These are phyloP conservation scores for Zele albiditarsus DNA, from an alignment of 2,888 invertebrate genomes.

Conservation along the genomic window DNA sequence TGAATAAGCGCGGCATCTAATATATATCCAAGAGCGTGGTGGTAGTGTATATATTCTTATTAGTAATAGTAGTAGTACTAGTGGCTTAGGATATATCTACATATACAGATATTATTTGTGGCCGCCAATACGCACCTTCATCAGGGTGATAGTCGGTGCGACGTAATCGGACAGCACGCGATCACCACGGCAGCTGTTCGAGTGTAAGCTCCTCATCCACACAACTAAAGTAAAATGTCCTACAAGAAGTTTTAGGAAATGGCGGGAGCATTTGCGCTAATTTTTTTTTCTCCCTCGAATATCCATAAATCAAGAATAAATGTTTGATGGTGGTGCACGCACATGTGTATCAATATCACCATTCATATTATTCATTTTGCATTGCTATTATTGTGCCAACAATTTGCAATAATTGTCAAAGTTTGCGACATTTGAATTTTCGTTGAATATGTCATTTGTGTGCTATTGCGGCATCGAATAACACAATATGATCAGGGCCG, in stretches of 20 bases:
- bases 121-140: conserved; percentile 43
- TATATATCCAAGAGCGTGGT: conserved; percentile 22
- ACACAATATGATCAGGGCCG: conserved; percentile 59
- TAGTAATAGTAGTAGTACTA: not conserved
- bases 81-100: not conserved
- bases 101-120: conserved; percentile 46
- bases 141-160: conserved; percentile 55
- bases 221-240: conserved; percentile 20
- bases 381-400: not conserved
- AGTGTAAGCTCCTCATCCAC: conserved; percentile 49
- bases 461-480: conserved; percentile 57
- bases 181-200: conserved; percentile 64
- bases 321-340: not conserved
- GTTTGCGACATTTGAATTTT: conserved; percentile 27
- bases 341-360: not conserved
- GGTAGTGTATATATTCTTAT: conserved; percentile 48
- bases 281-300: not conserved
- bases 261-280: conserved; percentile 20
- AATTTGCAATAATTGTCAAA: not conserved
- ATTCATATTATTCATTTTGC: not conserved
- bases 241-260: conserved; percentile 5
- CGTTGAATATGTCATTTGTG: conserved; percentile 54
- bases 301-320: not conserved
- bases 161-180: conserved; percentile 47
- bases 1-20: conserved; percentile 62